A percentile compares a stretch with the other conserved stretches of the same genome.
phyloP scores from a whole-genome alignment of 2,888 invertebrate species.

The Diadegma fenestrale region DNA sequence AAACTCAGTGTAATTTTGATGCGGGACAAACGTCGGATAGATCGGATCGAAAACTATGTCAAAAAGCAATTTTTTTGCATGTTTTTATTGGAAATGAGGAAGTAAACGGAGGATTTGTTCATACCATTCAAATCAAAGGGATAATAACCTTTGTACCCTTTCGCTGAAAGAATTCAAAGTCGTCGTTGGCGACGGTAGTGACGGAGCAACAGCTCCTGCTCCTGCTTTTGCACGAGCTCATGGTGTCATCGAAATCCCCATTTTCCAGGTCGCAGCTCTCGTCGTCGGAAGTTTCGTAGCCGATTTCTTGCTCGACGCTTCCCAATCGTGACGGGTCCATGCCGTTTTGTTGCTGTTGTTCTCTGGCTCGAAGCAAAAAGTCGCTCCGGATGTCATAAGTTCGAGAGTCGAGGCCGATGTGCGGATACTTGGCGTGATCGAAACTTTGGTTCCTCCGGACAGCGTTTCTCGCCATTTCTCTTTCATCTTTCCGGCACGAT shows the following conservation, averaged over 20 bases:
- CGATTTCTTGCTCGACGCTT: slow-evolving; percentile 72
- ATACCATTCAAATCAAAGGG: slow-evolving; percentile 46
- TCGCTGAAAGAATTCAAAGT: slow-evolving; percentile 88
- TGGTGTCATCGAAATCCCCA: slow-evolving; percentile 81
- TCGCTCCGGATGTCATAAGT: slow-evolving; percentile 80
- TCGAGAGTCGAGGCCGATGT: slow-evolving; percentile 76
- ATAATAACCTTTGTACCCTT: slow-evolving; percentile 80
- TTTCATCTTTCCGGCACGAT: slow-evolving; percentile 60
- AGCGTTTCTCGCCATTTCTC: slow-evolving; percentile 67
- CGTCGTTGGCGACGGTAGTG: slow-evolving; percentile 88
- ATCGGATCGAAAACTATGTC: not conserved
- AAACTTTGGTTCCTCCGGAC: slow-evolving; percentile 82
- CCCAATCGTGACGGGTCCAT: slow-evolving; percentile 66
- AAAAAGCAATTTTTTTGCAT: not conserved
- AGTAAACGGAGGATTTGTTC: slow-evolving; percentile 17
- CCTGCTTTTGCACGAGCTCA: slow-evolving; percentile 85
- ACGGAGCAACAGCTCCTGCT: slow-evolving; percentile 87
- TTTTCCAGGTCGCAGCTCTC: slow-evolving; percentile 82
- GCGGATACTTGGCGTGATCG: slow-evolving; percentile 76
- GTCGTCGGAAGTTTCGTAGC: slow-evolving; percentile 82
- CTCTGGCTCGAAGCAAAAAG: slow-evolving; percentile 66
- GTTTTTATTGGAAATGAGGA: not conserved
- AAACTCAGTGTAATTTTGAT: not conserved
- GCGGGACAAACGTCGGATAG: not conserved
- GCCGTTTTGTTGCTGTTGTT: slow-evolving; percentile 65